Base-by-base conservation (phyloP, 1,140 invertebrate species). In the Aphelinus certus region DNA sequence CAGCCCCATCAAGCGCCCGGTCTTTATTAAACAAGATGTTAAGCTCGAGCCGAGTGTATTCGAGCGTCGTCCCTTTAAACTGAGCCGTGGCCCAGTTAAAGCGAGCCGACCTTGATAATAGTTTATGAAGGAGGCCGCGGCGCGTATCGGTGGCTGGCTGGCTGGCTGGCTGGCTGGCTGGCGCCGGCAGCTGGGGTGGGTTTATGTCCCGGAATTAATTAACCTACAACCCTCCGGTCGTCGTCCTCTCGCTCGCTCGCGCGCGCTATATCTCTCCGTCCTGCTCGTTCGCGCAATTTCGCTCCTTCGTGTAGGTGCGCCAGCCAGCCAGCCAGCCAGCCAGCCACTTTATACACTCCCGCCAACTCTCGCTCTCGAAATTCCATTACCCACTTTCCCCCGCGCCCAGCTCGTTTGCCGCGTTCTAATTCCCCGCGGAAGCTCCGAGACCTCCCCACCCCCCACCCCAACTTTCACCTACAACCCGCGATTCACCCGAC, bases 171-270 rank as follows among this genome's bases (percentile, higher is more conserved):
- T 26, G 26, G 26, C 26, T 26, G 26, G 26, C 26, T 26, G 26
- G 26, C 79, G 79, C 78, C 43, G 78, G 26, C 26, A 26, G 26
- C 26, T 78, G 78, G 80, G 75, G 77, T 80, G 81, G 78, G 79
- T 85, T 85, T 84, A 85, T 84, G 83, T 82, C 79, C 81, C 82
- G 83, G 84, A 86, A 86, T 86, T 86, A 86, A 86, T 86, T 86
- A 85, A 86, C 85, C 85, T 79, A 84, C 81, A 83, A 82, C 81
- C 82, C 83, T 78, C 77, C 62, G 68, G 61, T 68, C 48, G 74
- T 76, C 65, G 63, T 77, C 77, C 76, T 78, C 65, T 26, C 74
- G 72, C 64, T 76, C 71, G 42, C 56, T 74, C 51, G 26, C 26
- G 26, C 26, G 26, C 26, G n/a, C n/a, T n/a, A n/a, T 48, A 47